These are phyloP conservation scores for Manis pentadactyla DNA, from an alignment of 2,797 vertebrate species.

Conservation along the genomic window DNA sequence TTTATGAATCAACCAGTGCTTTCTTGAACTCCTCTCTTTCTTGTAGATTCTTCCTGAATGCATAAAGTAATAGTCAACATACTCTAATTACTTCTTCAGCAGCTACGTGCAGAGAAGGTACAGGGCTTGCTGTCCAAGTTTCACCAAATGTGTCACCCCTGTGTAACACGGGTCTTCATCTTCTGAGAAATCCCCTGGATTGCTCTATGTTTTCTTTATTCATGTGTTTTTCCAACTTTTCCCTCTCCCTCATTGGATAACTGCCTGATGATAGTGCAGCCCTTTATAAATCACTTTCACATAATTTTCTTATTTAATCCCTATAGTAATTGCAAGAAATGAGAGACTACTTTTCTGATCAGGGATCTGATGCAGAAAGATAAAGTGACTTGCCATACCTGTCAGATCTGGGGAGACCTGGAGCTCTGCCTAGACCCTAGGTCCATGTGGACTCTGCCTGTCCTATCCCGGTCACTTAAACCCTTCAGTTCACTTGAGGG, in stretches of 20 bases:
- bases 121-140: background rate
- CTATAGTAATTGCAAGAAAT: background rate
- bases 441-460: background rate
- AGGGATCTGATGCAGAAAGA: background rate
- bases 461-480: background rate
- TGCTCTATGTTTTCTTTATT: background rate
- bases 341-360: background rate
- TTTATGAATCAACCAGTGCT: background rate
- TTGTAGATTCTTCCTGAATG: background rate
- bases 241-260: background rate
- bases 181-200: background rate
- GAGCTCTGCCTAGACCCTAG: background rate
- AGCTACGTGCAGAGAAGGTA: background rate
- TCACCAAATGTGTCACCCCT: background rate
- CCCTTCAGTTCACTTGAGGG: background rate
- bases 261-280: background rate
- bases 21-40: background rate
- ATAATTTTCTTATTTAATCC: background rate
- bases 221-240: background rate
- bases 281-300: background rate
- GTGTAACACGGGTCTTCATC: background rate
- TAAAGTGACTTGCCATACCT: background rate
- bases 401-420: background rate
- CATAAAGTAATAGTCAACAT: background rate
- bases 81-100: background rate